Conservation (phyloP, 2,797 vertebrate species). For the Hafferia zeledoni region DNA sequence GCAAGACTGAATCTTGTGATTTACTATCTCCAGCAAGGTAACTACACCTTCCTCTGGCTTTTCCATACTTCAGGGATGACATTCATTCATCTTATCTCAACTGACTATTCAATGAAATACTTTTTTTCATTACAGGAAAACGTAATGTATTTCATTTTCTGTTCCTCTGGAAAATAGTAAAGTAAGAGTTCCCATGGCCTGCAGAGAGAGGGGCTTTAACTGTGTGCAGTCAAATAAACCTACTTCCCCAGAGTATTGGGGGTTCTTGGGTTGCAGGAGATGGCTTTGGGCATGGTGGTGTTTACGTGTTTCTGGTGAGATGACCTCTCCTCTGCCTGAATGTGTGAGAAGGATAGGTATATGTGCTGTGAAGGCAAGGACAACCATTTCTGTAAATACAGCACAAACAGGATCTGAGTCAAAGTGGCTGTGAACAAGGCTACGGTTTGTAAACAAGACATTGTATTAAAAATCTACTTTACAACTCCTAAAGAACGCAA, state of each 20-base stretch:
- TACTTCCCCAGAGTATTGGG: neutral
- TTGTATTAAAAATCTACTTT: neutral
- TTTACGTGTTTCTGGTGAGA: neutral
- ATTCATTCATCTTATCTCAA: neutral
- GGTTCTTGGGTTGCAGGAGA: neutral
- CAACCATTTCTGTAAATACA: neutral
- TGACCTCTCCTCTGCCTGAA: neutral
- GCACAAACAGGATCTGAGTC: neutral
- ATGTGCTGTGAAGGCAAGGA: neutral
- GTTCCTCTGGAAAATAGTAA: neutral
- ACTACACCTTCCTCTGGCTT: conserved; percentile 9
- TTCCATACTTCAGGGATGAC: neutral
- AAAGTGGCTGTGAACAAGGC: neutral
- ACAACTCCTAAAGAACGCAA: neutral
- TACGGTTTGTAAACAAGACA: neutral
- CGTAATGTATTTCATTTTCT: neutral
- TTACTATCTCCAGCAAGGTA: conserved; percentile 97
- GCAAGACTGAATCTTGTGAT: conserved; percentile 97
- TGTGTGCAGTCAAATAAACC: neutral
- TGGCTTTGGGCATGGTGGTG: neutral
- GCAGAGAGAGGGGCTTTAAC: neutral
- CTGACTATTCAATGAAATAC: neutral
- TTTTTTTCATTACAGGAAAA: neutral
- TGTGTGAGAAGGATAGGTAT: neutral
- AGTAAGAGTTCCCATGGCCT: neutral